Evolutionary conservation across 1,140 invertebrate genomes (phyloP).

Genomic region (Aphaenogaster rudis): DNA sequence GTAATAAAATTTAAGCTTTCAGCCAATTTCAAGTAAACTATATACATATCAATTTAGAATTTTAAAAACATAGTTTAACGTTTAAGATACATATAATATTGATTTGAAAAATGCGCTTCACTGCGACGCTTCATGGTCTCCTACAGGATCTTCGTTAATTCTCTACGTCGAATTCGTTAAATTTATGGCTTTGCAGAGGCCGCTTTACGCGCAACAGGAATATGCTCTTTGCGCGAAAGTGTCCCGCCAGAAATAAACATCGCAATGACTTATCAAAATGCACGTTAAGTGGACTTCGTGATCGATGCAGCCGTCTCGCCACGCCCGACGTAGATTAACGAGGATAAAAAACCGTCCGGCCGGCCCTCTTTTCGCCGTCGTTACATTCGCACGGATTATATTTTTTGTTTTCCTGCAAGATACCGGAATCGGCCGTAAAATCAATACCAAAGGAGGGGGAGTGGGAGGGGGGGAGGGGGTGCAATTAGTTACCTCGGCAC

Average conservation of each 20-base stretch:
- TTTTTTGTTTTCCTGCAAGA: slow-evolving; percentile 62
- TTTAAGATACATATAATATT: background rate
- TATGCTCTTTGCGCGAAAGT: slow-evolving; percentile 43
- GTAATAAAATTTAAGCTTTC: background rate
- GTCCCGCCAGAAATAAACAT: slow-evolving; percentile 26
- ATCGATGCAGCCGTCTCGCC: slow-evolving; percentile 46
- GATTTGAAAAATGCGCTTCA: background rate
- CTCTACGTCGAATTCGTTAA: background rate
- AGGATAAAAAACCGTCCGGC: slow-evolving; percentile 26
- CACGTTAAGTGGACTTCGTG: slow-evolving; percentile 44
- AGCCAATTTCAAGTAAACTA: background rate
- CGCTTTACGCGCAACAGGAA: slow-evolving; percentile 1
- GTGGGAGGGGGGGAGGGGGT: background rate
- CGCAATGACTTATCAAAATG: slow-evolving; percentile 36
- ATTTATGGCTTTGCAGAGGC: background rate
- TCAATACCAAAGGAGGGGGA: slow-evolving; percentile 55
- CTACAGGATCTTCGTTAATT: background rate
- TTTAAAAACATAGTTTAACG: background rate
- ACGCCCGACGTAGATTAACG: slow-evolving; percentile 43
- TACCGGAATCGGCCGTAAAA: slow-evolving; percentile 62
- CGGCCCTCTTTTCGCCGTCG: slow-evolving; percentile 15
- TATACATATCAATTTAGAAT: background rate
- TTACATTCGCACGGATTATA: background rate
- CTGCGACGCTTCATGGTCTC: background rate
- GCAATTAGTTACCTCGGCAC: slow-evolving; percentile 73